These are phyloP conservation scores for Formica exsecta DNA, from an alignment of 1,140 invertebrate genomes.

Conservation along the genomic window DNA sequence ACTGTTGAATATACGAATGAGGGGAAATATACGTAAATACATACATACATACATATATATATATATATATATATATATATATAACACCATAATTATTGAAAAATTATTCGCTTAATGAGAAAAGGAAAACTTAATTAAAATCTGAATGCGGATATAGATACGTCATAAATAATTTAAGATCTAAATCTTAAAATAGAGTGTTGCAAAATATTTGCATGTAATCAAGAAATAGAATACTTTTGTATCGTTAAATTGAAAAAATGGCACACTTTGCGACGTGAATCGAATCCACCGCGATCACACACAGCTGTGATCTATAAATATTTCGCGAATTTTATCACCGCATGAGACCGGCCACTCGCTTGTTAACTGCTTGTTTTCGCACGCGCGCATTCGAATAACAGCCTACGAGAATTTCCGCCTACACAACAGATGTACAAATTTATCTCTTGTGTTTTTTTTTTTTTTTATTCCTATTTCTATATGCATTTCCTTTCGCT, in stretches of 20 bases:
- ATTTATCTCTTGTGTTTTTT: conserved; percentile 25
- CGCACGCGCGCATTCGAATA: not conserved
- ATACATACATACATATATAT: too few relatives aligned
- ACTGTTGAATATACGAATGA: conserved; percentile 19
- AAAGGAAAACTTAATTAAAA: not conserved
- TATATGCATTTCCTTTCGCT: not conserved
- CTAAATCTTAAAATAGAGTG: not conserved
- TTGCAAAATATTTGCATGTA: not conserved
- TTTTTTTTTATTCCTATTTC: not conserved
- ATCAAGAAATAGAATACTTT: not conserved
- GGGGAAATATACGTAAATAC: not conserved
- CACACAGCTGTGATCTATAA: conserved; percentile 51
- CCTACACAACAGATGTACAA: conserved; percentile 22
- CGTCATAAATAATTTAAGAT: not conserved
- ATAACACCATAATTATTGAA: not conserved
- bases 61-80: too few relatives aligned
- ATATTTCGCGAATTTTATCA: conserved; percentile 50
- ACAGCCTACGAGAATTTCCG: conserved; percentile 18
- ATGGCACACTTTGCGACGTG: not conserved
- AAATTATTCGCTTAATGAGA: conserved; percentile 1
- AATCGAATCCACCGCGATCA: conserved; percentile 5
- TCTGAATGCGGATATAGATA: not conserved
- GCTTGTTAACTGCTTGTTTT: conserved; percentile 52
- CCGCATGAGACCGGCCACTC: not conserved
- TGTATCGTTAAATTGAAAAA: not conserved